Evolutionary conservation across 2,888 invertebrate species (phyloP).

Genomic region (Ochropleura leucogaster): DNA sequence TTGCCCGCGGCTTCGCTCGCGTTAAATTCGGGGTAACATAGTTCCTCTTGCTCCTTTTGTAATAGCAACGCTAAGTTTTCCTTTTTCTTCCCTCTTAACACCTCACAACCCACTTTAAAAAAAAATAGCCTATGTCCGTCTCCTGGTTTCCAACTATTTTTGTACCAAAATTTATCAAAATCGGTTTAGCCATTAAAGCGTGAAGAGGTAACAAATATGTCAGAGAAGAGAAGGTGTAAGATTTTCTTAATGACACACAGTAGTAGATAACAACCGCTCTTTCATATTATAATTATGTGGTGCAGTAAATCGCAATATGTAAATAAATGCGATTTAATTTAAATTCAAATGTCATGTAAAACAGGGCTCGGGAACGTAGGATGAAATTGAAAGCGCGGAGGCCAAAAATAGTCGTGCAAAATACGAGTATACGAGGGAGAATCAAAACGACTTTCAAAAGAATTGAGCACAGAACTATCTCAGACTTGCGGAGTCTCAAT

Average conservation of each 20-base stretch:
- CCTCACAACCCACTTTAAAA: too few species aligned
- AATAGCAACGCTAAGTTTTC: too few species aligned
- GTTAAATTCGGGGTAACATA: too few species aligned
- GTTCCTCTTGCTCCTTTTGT: too few species aligned
- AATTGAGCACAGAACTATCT: constrained; percentile 56
- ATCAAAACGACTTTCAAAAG: constrained; percentile 57
- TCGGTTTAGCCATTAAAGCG: too few species aligned
- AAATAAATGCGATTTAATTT: constrained; percentile 43
- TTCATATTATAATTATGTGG: not conserved
- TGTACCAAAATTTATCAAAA: too few species aligned
- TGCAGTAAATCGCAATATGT: constrained; percentile 28
- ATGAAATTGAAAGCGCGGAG: constrained; percentile 61
- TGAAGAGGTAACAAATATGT: too few species aligned
- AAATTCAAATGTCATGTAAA: constrained; percentile 60
- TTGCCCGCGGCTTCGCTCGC: too few species aligned
- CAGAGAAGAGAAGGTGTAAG: not conserved
- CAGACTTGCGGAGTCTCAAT: constrained; percentile 52
- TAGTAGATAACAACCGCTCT: not conserved
- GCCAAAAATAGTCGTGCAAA: constrained; percentile 56
- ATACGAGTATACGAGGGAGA: constrained; percentile 39
- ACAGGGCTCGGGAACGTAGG: constrained; percentile 34
- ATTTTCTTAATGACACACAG: not conserved
- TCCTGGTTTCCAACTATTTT: too few species aligned
- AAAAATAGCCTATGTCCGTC: too few species aligned
- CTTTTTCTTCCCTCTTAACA: too few species aligned